phyloP scores from a whole-genome alignment of 2,888 invertebrate genomes.

The Beris morrisii region DNA sequence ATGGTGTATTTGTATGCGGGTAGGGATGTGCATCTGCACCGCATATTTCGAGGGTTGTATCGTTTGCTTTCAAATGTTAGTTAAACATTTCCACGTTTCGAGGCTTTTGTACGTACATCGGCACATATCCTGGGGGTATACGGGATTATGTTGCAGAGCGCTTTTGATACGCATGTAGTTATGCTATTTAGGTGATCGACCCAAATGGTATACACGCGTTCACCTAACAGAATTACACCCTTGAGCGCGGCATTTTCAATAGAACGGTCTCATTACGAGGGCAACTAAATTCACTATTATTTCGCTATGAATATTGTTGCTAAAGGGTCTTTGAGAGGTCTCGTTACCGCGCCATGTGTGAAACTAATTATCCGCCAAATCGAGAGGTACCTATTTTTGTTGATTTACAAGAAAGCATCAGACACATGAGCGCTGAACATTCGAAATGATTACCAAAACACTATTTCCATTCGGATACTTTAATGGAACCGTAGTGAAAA shows the following conservation, averaged over 20 bases:
- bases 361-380: too few species aligned
- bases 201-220: slow-evolving; percentile 21
- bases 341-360: too few species aligned
- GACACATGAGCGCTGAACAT: too few species aligned
- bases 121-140: slow-evolving; percentile 20
- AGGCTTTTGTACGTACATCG: slow-evolving; percentile 9
- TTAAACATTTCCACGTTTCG: slow-evolving; percentile 27
- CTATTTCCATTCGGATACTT: too few species aligned
- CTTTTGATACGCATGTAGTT: slow-evolving; percentile 21
- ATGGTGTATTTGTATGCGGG: slow-evolving; percentile 9
- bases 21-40: neutral
- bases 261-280: neutral
- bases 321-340: too few species aligned
- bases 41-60: slow-evolving; percentile 13
- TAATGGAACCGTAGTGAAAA: too few species aligned
- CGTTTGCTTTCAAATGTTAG: slow-evolving; percentile 12
- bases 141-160: slow-evolving; percentile 22
- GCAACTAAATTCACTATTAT: neutral
- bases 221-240: slow-evolving; percentile 20
- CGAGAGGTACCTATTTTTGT: too few species aligned
- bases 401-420: too few species aligned
- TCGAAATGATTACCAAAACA: too few species aligned
- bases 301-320: too few species aligned
- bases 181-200: slow-evolving; percentile 31
- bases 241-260: neutral